phyloP scores from a whole-genome alignment of 2,888 invertebrate species.

The Endomychus coccineus region DNA sequence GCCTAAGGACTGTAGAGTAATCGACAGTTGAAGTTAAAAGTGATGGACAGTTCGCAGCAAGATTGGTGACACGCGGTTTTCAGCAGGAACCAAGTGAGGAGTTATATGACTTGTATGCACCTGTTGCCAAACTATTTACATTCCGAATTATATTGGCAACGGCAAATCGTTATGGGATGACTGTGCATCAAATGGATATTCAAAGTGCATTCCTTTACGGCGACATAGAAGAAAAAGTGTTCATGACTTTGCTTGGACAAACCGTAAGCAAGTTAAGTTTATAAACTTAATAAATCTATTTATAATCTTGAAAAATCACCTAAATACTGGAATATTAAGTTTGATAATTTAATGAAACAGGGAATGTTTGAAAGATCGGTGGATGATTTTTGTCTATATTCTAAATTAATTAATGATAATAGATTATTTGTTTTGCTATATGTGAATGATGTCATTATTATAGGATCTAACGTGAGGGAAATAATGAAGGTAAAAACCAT shows the following conservation, averaged over 20 bases:
- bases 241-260: slow-evolving; percentile 19
- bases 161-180: slow-evolving; percentile 12
- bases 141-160: slow-evolving; percentile 23
- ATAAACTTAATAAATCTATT: slow-evolving; percentile 19
- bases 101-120: slow-evolving; percentile 18
- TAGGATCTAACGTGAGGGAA: slow-evolving; percentile 16
- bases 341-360: slow-evolving; percentile 17
- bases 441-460: slow-evolving; percentile 21
- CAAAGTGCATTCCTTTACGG: slow-evolving; percentile 24
- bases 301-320: slow-evolving; percentile 22
- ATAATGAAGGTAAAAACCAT: slow-evolving; percentile 16
- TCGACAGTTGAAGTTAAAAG: slow-evolving; percentile 12
- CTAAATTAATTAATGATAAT: slow-evolving; percentile 3
- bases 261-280: slow-evolving; percentile 14
- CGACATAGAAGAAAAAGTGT: slow-evolving; percentile 24
- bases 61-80: slow-evolving; percentile 24
- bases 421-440: slow-evolving; percentile 19
- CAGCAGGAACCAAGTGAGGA: slow-evolving; percentile 8
- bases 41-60: slow-evolving; percentile 18
- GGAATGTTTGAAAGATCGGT: slow-evolving; percentile 13
- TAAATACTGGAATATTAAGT: slow-evolving; percentile 22
- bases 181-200: slow-evolving; percentile 23
- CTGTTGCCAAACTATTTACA: slow-evolving; percentile 24
- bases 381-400: slow-evolving; percentile 19
- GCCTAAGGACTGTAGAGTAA: slow-evolving; percentile 1